Evolutionary conservation across 2,113 vertebrate genomes (phyloP), one percentile per base, ranked within the genome.

Genomic region (Myiozetetes cayanensis): DNA sequence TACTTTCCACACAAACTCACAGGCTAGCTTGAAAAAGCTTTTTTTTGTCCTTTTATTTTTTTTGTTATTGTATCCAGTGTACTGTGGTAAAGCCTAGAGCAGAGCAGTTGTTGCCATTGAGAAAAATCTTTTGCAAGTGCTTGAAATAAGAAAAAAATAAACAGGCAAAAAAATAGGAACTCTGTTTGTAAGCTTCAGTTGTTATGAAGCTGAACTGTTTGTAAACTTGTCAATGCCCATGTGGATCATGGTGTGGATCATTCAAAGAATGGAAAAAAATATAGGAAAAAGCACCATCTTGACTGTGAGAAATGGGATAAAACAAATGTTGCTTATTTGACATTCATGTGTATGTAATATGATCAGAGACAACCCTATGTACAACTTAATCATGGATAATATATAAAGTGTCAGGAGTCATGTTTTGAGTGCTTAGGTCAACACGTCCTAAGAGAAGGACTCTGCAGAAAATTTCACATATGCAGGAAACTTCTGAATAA

Each of bases 221-320:
- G 28, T 43, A 70, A 61, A 8, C 21, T 71, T 35, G 9, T 79
- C 14, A 80, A 59, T 17, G 39, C 19, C 16, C 6, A 6, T 31
- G 25, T 63, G 63, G 15, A 53, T 59, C 21, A 25, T 1, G 0
- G n/a, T n/a, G n/a, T n/a, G n/a, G n/a, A n/a, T n/a, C n/a, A n/a
- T 76, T 13, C 10, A n/a, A 13, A 41, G 28, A 86, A 41, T 10
- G 2, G 3, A 41, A 46, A 35, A 62, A 94, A 76, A 65, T 9
- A 49, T 5, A 37, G 31, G 17, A 19, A 67, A 93, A 80, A 49
- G 0, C 24, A 63, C 16, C n/a, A 52, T 62, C 46, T 61, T 71
- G 58, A 71, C 55, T 49, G 22, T 53, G 47, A 87, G 67, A 68
- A 86, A 72, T 46, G 5, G 22, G 23, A 37, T 52, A 87, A 72